Base-by-base conservation (phyloP, 2,113 vertebrate genomes). In the Elephantulus edwardii region DNA sequence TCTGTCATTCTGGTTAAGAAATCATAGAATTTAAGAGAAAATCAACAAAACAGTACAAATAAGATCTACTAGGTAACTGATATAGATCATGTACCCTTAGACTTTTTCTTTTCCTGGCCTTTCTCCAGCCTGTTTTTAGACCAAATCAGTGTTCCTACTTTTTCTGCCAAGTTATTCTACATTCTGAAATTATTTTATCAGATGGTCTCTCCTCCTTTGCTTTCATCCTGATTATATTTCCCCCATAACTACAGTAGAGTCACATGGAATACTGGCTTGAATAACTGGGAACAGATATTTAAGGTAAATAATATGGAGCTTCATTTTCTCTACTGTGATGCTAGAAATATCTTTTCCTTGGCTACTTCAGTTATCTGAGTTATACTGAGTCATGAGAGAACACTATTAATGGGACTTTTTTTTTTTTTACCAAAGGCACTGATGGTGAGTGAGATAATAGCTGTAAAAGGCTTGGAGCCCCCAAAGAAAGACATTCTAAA, bases 381-480 rank as follows among this genome's bases (percentile, higher is more conserved):
- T 93, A 88, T 88, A 88, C 62, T 85, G 35, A 74, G 30, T 82
- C 54, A 20, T 82, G 46, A 93, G 16, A 86, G 58, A 75, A 93
- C n/a, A 79, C 56, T 66, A 3, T 71, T 26, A n/a, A 46, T 85
- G 82, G 83, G 75, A 91, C 90, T 80, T 50, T 77, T 17, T 87
- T 92, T 91, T 90, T 77, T 17, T 87, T 92, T 91, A 89, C 52
- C 92, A 90, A 95, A 35, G 46, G 16, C 22, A 26, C n/a, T 86
- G 40, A 42, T 93, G 26, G 28, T 42, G 91, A 87, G 70, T 75
- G 58, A 88, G 58, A 72, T 48, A 72, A 75, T 19, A 19, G 52
- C 42, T 77, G 6, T 86, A 85, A 89, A 89, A 89, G 30, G 33
- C 30, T 93, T 76, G 70, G 33, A 66, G 24, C 16, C 19, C 12